phyloP scores from a whole-genome alignment of 1,140 invertebrate species.

The Drosophila paulistorum region DNA sequence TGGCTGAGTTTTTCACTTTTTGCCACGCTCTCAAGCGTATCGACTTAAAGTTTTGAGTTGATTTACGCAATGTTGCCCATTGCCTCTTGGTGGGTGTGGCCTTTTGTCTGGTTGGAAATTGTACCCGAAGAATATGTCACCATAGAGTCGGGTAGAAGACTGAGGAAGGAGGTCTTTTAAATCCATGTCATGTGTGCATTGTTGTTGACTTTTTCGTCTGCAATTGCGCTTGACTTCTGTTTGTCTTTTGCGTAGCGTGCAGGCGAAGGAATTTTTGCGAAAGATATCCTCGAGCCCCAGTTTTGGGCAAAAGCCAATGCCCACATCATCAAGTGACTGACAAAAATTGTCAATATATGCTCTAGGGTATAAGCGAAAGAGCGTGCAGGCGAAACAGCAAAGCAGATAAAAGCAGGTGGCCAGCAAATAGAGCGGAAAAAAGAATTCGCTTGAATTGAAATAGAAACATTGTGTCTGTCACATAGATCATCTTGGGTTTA shows the following conservation, averaged over 20 bases:
- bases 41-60: slow-evolving; percentile 66
- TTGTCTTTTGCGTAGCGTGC: slow-evolving; percentile 3
- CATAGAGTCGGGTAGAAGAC: not conserved
- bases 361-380: not conserved
- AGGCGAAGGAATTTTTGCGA: not conserved
- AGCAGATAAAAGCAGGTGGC: slow-evolving; percentile 25
- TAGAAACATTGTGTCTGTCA: not conserved
- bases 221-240: slow-evolving; percentile 47
- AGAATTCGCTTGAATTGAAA: not conserved
- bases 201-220: slow-evolving; percentile 54
- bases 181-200: slow-evolving; percentile 47
- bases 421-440: slow-evolving; percentile 34
- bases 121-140: slow-evolving; percentile 20
- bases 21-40: slow-evolving; percentile 41
- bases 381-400: not conserved
- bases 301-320: slow-evolving; percentile 28
- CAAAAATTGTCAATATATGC: slow-evolving; percentile 37
- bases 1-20: not conserved
- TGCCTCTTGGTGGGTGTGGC: slow-evolving; percentile 29
- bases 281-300: not conserved
- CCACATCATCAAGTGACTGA: slow-evolving; percentile 39
- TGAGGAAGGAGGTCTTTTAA: slow-evolving; percentile 18
- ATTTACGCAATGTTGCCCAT: slow-evolving; percentile 57
- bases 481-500: not conserved
- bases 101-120: slow-evolving; percentile 37